phyloP scores from a whole-genome alignment of 2,113 vertebrate genomes.

The Apteryx mantelli region DNA sequence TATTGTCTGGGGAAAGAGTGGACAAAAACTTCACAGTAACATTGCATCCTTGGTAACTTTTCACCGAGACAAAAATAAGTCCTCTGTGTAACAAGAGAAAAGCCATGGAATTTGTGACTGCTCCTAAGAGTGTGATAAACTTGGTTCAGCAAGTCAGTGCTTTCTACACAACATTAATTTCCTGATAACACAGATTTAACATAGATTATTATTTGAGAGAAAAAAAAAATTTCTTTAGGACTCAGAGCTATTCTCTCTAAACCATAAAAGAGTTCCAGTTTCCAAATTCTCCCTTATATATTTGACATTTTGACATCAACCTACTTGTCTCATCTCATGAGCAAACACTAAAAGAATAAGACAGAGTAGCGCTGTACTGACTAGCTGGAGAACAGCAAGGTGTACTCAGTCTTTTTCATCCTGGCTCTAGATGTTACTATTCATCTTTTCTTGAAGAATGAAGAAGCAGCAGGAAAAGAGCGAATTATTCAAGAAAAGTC shows the following conservation, averaged over 20 bases:
- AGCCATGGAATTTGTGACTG: neutral
- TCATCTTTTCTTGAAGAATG: neutral
- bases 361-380: neutral
- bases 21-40: neutral
- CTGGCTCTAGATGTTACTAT: neutral
- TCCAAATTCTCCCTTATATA: neutral
- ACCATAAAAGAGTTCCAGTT: neutral
- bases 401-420: neutral
- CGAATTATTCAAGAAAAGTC: neutral
- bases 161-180: neutral
- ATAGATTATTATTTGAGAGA: neutral
- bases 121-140: neutral
- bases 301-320: neutral
- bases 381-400: conserved; percentile 45
- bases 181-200: neutral
- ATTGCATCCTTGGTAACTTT: neutral
- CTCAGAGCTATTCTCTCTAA: neutral
- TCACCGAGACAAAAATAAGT: neutral
- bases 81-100: neutral
- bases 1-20: neutral
- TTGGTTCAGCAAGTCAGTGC: neutral
- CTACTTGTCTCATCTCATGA: conserved; percentile 46
- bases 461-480: neutral
- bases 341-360: neutral
- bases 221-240: neutral